Conservation (phyloP, 2,113 vertebrate genomes). For the Fukomys damarensis region DNA sequence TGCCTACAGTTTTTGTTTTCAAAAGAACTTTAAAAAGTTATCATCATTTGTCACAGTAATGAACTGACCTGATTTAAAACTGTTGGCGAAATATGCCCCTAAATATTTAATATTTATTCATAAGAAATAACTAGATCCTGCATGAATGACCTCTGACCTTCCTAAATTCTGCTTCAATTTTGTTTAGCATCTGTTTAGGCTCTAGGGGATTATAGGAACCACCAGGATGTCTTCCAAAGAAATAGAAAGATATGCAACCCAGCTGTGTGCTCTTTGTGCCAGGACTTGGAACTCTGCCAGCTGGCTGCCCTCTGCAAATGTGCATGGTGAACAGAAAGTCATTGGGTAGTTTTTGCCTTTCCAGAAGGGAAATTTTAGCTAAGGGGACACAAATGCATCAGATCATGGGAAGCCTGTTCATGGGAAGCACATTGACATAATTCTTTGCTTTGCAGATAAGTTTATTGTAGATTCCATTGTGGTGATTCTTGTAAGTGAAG, state of each 20-base stretch:
- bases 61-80: background rate
- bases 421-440: background rate
- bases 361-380: background rate
- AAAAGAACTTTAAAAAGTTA: constrained; percentile 12
- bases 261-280: background rate
- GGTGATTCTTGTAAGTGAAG: background rate
- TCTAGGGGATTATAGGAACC: background rate
- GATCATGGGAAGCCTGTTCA: background rate
- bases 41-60: background rate
- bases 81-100: background rate
- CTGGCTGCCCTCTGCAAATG: background rate
- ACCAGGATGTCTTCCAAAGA: constrained; percentile 29
- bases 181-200: constrained; percentile 47
- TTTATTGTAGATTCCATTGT: background rate
- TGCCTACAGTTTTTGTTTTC: background rate
- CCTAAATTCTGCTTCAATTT: constrained; percentile 50
- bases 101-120: constrained; percentile 16
- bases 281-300: background rate
- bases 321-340: background rate
- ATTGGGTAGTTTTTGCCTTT: background rate
- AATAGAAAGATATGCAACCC: background rate
- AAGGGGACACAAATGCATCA: background rate
- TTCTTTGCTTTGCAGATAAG: background rate
- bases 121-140: background rate
- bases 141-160: background rate